Evolutionary conservation across 2,113 vertebrate genomes (phyloP).

Genomic region (Ciconia maguari): DNA sequence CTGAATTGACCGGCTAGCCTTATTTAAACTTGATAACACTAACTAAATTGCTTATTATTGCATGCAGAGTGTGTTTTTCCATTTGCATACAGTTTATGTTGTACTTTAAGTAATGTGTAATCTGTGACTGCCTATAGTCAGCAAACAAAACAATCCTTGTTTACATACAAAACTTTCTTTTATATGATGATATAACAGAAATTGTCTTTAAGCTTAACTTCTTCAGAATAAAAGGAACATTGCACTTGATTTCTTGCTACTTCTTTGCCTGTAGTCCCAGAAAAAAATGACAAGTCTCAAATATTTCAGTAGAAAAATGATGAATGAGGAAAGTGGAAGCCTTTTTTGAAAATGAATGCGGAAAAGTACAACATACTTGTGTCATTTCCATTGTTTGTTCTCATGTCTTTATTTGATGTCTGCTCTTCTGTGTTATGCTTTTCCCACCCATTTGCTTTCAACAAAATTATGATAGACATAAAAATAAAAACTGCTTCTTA

Average conservation of each 20-base stretch:
- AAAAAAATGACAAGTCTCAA: neutral
- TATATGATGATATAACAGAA: neutral
- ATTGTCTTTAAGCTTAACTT: neutral
- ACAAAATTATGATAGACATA: neutral
- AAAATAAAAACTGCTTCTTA: neutral
- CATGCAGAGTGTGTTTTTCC: neutral
- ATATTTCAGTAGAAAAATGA: neutral
- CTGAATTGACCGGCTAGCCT: neutral
- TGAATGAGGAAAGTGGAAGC: neutral
- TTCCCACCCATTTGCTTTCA: neutral
- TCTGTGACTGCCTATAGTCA: neutral
- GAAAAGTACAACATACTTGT: neutral
- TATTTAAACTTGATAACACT: neutral
- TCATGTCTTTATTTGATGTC: neutral
- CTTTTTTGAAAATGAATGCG: neutral
- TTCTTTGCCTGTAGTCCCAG: neutral
- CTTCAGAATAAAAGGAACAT: neutral
- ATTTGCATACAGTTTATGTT: neutral
- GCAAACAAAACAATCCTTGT: neutral
- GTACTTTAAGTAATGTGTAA: neutral
- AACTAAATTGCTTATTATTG: neutral
- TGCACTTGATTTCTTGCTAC: neutral
- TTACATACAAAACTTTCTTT: neutral
- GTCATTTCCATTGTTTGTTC: neutral
- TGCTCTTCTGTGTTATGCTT: neutral